Evolutionary conservation across 2,113 vertebrate species (phyloP), one percentile per base, ranked within the genome.

Genomic region (Butorides virescens): DNA sequence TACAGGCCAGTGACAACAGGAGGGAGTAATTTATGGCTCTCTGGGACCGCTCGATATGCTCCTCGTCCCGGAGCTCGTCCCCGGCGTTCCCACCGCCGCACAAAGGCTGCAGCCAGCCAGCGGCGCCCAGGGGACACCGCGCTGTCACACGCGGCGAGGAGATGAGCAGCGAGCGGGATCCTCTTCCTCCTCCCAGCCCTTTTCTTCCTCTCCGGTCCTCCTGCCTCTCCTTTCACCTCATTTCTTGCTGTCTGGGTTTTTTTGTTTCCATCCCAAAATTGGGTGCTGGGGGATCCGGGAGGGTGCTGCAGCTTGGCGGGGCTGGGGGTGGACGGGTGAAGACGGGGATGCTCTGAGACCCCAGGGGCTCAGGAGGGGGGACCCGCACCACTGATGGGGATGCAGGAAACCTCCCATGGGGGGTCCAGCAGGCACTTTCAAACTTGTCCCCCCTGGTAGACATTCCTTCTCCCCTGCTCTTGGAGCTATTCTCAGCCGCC

Each of bases 21-120:
- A 96, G 86, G 42, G 49, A 59, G 49, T 90, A 94, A 96, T 94
- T 97, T 88, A 95, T 82, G 86, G 90, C 93, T 94, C 81, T 77
- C 91, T 46, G 90, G 95, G 92, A 91, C 73, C 70, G 76, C 83
- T 89, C 27, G 17, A 26, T 70, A 62, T 0, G 46, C 72, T 49
- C 25, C 42, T 56, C 39, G 2, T 90, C 46, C 79, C 39, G 5
- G 39, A 58, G 74, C 76, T 89, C 50, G 6, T 76, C 70, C 80
- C 61, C 2, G 30, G 18, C 11, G 3, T 97, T 98, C 97, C 94
- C 94, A 96, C n/a, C 7, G 11, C 63, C 42, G 0, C 81, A 97
- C 91, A 97, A 96, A 95, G 90, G 91, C 93, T 81, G 86, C 73
- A 73, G 89, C 59, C 49, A 16, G 63, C 47, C 78, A 1, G 63